Base-by-base conservation (phyloP, 2,797 vertebrate genomes). In the Rhodeus uyekii region DNA sequence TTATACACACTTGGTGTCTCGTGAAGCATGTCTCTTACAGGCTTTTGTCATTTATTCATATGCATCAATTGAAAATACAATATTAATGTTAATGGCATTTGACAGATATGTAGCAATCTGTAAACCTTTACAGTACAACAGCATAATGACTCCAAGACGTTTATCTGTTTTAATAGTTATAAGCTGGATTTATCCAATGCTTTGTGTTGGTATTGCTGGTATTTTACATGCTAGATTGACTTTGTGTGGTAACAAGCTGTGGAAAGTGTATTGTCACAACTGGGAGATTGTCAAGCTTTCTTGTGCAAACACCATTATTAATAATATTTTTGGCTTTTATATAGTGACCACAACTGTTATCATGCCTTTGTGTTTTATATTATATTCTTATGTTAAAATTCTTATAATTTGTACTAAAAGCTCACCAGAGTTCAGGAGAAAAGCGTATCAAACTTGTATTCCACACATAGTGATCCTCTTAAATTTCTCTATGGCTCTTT, bases 371-470 rank as follows among this genome's bases (percentile, higher is more conserved):
- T 72, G 14, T 71, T 84, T 82, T 18, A 84, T 87, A 12, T 44
- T 87, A 12, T 83, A 83, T 63, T 80, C 80, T 16, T 81, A 24
- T 89, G 14, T 90, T 73, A 77, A 89, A 87, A 75, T 67, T 85
- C 67, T 89, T 50, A 53, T 18, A 65, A 38, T 82, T 87, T 92
- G 9, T 90, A 90, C 71, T 7, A 88, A 8, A 60, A 64, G 67
- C n/a, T 92, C 48, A 74, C 89, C 29, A 87, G 91, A 90, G 4
- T 22, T 87, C 44, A 88, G 63, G 64, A 85, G 87, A 14, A 78
- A 94, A 90, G 86, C 92, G 84, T 67, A 75, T 73, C 90, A 92
- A 55, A 93, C 93, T 5, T 93, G 91, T 82, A n/a, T 90, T 24
- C 91, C 92, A 14, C 92, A 92, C 86, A 68, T 93, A 18, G 63